Base-by-base conservation (phyloP, 2,113 vertebrate species). In the Albula glossodonta region DNA sequence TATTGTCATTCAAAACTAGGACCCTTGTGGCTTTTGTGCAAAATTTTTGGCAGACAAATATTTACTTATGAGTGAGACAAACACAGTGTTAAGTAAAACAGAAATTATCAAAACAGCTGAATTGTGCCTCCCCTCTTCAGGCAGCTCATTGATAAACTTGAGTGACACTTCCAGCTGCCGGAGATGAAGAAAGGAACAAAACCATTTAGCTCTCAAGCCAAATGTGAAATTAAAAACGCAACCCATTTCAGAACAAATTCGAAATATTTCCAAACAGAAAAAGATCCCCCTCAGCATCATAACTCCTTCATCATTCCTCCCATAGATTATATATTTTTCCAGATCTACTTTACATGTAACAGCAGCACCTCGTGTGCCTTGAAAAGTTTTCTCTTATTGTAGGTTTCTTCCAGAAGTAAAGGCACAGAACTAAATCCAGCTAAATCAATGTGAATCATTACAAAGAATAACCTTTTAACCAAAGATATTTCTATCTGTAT, bases 111-210 rank as follows among this genome's bases (percentile, higher is more conserved):
- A 88, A 88, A 82, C 84, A 57, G 82, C 82, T 83, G 13, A 8
- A 0, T 85, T 87, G 85, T 81, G 78, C 7, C 83, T 85, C 86
- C 84, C 88, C 80, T 91, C 82, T 80, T 12, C 83, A 60, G 81
- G 87, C 80, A 91, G 66, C 78, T 81, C 83, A 89, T 85, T 88
- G 89, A 92, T 89, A 88, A 90, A 83, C 86, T 86, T 86, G 84
- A 90, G 80, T 91, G 92, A 91, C 90, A 91, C 85, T 86, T 63
- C 85, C 91, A 90, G 89, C 90, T 90, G 88, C 86, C 84, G 63
- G 86, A 53, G 84, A 88, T 78, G 12, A 88, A 84, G 88, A 89
- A 87, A 89, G 86, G 88, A 74, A 87, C 74, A 49, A 12, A 56
- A 48, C 25, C 17, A 6, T 25, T n/a, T 52, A 2, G 31, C 60